phyloP scores from a whole-genome alignment of 2,113 vertebrate genomes.

The Barnardius zonarius region DNA sequence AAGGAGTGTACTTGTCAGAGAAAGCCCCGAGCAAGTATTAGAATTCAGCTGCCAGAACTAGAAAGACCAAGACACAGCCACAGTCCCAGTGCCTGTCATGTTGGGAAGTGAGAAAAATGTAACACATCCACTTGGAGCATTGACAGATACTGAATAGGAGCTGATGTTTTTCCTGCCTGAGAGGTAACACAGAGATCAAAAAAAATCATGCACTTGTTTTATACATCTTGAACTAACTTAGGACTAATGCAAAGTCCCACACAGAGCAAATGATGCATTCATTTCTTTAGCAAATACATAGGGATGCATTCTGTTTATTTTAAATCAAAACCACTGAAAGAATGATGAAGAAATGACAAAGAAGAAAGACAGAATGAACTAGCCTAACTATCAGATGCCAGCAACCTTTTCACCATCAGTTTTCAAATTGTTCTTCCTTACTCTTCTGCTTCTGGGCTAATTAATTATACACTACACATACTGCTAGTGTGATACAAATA shows the following conservation, averaged over 20 bases:
- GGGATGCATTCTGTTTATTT: not conserved
- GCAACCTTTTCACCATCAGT: not conserved
- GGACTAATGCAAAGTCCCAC: not conserved
- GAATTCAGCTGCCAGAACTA: constrained; percentile 58
- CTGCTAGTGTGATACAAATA: constrained; percentile 41
- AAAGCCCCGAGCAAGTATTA: constrained; percentile 33
- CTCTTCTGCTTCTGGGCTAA: constrained; percentile 1
- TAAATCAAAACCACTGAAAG: not conserved
- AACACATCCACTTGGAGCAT: constrained; percentile 57
- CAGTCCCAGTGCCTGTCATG: constrained; percentile 54
- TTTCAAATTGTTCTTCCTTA: not conserved
- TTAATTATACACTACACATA: constrained; percentile 55
- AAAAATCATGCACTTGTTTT: not conserved
- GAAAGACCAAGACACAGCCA: constrained; percentile 51
- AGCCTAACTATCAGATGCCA: not conserved
- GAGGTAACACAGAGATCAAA: constrained; percentile 12
- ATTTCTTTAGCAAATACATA: not conserved
- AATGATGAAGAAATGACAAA: not conserved
- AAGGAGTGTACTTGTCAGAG: not conserved
- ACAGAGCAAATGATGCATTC: not conserved
- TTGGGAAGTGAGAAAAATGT: constrained; percentile 57
- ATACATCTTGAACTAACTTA: not conserved
- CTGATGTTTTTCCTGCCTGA: constrained; percentile 33
- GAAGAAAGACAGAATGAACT: not conserved
- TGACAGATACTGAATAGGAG: constrained; percentile 41